These are phyloP conservation scores for Crioceris asparagi DNA, from an alignment of 2,888 invertebrate genomes.

Conservation along the genomic window DNA sequence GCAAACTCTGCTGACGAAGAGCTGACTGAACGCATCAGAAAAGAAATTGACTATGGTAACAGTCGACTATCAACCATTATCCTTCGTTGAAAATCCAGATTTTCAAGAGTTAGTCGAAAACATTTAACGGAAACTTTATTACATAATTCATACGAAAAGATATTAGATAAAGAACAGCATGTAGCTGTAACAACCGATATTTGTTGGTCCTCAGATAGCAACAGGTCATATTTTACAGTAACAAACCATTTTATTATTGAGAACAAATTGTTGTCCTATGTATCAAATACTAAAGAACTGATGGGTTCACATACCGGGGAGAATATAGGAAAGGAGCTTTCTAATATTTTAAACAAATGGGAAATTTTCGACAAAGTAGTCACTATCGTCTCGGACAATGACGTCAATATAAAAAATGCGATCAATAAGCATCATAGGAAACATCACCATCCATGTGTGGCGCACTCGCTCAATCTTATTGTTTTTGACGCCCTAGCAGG, in stretches of 20 bases:
- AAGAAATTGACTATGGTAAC: no score
- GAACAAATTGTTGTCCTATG: constrained; percentile 12
- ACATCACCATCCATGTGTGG: constrained; percentile 23
- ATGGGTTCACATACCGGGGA: constrained; percentile 12
- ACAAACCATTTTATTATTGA: constrained; percentile 22
- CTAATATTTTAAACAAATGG: constrained; percentile 20
- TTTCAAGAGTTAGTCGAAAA: no score
- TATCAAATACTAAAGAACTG: constrained; percentile 19
- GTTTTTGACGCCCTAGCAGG: constrained; percentile 12
- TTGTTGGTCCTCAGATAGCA: constrained; percentile 24
- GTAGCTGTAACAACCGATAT: constrained; percentile 24
- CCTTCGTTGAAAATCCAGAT: no score
- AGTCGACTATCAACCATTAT: no score
- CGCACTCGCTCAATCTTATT: constrained; percentile 22
- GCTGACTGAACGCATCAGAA: no score
- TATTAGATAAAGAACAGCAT: constrained; percentile 13
- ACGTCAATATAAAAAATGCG: constrained; percentile 23
- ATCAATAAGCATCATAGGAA: constrained; percentile 20
- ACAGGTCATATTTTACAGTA: constrained; percentile 20
- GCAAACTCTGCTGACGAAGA: no score
- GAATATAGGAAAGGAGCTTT: constrained; percentile 15
- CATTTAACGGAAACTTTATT: no score
- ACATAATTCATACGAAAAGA: no score
- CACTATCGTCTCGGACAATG: constrained; percentile 23
- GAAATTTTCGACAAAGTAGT: constrained; percentile 21